Percentiles rank a stretch among this genome's conserved stretches.
phyloP scores from a whole-genome alignment of 2,888 invertebrate species.

The Pristionchus entomophagus region DNA sequence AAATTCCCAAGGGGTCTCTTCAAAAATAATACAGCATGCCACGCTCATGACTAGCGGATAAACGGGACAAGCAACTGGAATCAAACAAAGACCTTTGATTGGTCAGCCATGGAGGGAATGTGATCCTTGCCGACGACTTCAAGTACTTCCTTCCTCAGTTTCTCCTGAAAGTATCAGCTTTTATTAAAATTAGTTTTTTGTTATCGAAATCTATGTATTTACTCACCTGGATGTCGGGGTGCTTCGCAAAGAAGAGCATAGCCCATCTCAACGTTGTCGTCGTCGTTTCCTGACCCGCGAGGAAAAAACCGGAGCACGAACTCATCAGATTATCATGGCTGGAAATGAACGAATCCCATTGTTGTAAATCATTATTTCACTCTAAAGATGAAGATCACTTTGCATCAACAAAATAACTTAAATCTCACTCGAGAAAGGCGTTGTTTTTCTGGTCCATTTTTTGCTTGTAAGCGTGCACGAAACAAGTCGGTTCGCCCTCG shows the following conservation, averaged over 20 bases:
- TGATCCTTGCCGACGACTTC: background rate
- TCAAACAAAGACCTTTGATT: background rate
- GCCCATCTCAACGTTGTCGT: no score
- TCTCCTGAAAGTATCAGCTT: background rate
- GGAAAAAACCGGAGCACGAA: background rate
- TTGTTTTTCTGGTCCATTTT: background rate
- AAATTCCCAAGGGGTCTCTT: no score
- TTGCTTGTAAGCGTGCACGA: no score
- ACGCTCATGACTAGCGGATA: background rate
- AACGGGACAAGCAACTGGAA: no score
- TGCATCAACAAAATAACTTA: background rate
- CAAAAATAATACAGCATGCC: no score
- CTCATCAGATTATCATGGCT: background rate
- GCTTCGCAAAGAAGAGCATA: no score
- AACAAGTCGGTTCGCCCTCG: no score
- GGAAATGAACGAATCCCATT: background rate
- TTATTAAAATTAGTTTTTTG: background rate
- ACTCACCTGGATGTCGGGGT: no score
- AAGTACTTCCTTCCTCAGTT: background rate
- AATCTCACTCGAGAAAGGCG: background rate
- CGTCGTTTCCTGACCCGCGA: constrained; percentile 1
- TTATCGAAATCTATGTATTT: background rate
- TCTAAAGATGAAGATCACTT: background rate
- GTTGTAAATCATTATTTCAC: background rate
- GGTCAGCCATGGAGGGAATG: background rate